Base-by-base conservation (phyloP, 2,888 invertebrate species). In the Conchocele bisecta region DNA sequence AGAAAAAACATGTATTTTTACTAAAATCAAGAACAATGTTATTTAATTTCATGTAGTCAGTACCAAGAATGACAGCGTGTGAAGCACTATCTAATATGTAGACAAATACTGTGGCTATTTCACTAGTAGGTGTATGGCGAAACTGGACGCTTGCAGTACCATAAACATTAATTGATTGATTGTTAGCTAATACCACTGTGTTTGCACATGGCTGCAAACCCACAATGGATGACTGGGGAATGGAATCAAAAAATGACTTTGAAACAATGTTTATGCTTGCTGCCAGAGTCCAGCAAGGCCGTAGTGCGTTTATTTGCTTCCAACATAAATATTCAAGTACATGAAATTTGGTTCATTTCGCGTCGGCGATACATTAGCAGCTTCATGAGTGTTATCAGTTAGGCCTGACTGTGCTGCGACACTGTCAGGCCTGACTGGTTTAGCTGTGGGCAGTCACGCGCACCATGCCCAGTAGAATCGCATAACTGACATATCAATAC, bases 31-130 rank as follows among this genome's bases (percentile, higher is more conserved):
- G 28, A 29, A 37, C 20, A 26, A 63, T 42, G n/a, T 58, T 20
- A 39, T 57, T 20, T n/a, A 58, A 6, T 35, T 28, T 41, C 63
- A 63, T 63, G 37, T 63, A 69, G 22, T 41, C 33, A 24, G 63
- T 50, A 13, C 63, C 69, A n/a, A 69, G 48, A 28, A 63, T 69
- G 24, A 60, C 29, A 51, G 63, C 58, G 39, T 63, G 69, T 5
- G 63, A 69, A 13, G 63, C 17, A 15, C 63, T 44, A 5, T 57
- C 20, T 4, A 69, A 26, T n/a, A 69, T 48, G 31, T 69, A 69
- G 13, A 68, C 68, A 61, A 33, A 28, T 15, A 61, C 39, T n/a
- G n/a, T n/a, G n/a, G n/a, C n/a, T n/a, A n/a, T n/a, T n/a, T n/a
- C n/a, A n/a, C n/a, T n/a, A n/a, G 31, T n/a, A n/a, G n/a, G n/a